These are phyloP conservation scores for Cataglyphis altisquamis DNA, from an alignment of 2,888 invertebrate species.

Conservation along the genomic window DNA sequence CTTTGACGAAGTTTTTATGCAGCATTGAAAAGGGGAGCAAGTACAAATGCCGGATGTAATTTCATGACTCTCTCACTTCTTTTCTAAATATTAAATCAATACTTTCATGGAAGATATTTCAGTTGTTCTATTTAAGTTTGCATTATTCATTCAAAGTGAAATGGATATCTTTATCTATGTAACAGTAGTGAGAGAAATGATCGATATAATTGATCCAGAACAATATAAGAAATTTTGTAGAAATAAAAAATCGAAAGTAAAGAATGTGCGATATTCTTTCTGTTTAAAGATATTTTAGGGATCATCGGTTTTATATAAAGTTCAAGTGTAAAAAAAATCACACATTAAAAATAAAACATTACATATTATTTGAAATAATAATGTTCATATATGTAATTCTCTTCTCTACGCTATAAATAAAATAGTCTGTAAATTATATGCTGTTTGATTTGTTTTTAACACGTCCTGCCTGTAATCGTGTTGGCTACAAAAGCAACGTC, in stretches of 20 bases:
- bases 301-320: neutral
- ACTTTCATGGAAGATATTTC: constrained; percentile 16
- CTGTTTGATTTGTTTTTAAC: neutral
- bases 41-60: neutral
- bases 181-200: neutral
- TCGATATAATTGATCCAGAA: neutral
- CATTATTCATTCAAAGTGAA: constrained; percentile 7
- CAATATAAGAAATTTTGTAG: neutral
- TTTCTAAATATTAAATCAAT: constrained; percentile 23
- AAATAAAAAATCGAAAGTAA: neutral
- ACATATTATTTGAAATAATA: neutral
- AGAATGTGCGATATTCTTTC: neutral
- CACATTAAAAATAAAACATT: neutral
- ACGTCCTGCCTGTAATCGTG: neutral
- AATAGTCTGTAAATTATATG: neutral
- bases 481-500: neutral
- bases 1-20: constrained; percentile 2
- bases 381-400: neutral
- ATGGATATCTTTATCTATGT: neutral
- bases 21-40: neutral
- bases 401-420: neutral
- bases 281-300: neutral
- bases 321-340: neutral
- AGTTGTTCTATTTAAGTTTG: neutral
- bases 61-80: neutral